Conservation (phyloP, 2,888 invertebrate species). For the Gymnocheta viridis region DNA sequence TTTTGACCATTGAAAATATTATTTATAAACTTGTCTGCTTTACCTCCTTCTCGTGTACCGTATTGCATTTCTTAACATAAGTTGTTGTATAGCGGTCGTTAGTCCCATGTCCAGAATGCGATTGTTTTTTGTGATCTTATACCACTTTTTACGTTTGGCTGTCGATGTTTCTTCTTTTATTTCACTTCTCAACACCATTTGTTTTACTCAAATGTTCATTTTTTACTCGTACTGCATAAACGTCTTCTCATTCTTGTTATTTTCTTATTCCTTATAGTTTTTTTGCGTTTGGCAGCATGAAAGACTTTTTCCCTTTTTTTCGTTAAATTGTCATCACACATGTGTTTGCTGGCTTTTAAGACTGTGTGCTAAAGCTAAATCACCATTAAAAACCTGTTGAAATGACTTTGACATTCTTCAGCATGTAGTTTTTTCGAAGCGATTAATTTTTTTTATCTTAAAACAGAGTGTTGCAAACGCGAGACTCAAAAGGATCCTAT, state of each 20-base stretch:
- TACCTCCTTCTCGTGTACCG: background rate
- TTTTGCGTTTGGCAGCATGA: constrained; percentile 70
- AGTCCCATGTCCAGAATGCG: constrained; percentile 33
- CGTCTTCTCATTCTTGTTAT: constrained; percentile 28
- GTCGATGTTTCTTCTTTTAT: constrained; percentile 7
- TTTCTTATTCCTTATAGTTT: constrained; percentile 31
- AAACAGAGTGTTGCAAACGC: constrained; percentile 54
- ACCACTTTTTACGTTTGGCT: constrained; percentile 30
- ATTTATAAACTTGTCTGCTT: constrained; percentile 48
- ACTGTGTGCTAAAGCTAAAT: constrained; percentile 47
- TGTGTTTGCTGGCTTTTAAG: constrained; percentile 47
- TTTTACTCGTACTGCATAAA: constrained; percentile 24
- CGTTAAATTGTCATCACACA: constrained; percentile 50
- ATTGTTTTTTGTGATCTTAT: constrained; percentile 18
- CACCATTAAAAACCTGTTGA: constrained; percentile 72
- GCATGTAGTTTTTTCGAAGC: constrained; percentile 25
- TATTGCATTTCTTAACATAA: constrained; percentile 32
- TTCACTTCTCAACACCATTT: constrained; percentile 52
- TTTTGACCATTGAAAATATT: background rate
- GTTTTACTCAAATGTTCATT: constrained; percentile 50
- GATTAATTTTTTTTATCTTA: constrained; percentile 28
- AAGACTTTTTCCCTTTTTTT: constrained; percentile 23
- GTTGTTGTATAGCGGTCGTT: constrained; percentile 39
- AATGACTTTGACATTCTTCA: constrained; percentile 78
- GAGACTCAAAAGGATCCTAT: background rate